phyloP scores from a whole-genome alignment of 2,888 invertebrate species.

The Drosophila falleni region DNA sequence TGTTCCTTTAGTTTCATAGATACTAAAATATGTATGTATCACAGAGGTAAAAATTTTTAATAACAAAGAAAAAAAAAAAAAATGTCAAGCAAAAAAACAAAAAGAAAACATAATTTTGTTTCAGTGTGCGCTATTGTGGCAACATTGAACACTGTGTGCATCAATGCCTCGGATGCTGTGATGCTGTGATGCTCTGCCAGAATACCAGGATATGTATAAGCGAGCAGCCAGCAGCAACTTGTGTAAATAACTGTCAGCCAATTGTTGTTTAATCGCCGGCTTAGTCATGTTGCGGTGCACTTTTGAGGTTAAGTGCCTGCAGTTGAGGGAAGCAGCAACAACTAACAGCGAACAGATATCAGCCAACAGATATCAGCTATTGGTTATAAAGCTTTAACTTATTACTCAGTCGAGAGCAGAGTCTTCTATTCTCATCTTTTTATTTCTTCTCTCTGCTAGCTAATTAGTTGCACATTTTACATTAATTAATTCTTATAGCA shows the following conservation, averaged over 20 bases:
- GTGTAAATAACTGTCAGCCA: slow-evolving; percentile 82
- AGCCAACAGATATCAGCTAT: slow-evolving; percentile 4
- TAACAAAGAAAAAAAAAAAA: background rate
- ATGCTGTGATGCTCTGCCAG: slow-evolving; percentile 6
- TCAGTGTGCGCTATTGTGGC: slow-evolving; percentile 21
- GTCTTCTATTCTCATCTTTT: background rate
- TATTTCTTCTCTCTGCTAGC: slow-evolving; percentile 32
- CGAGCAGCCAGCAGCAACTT: slow-evolving; percentile 64
- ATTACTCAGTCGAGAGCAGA: background rate
- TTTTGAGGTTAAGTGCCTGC: slow-evolving; percentile 74
- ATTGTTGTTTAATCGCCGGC: slow-evolving; percentile 81
- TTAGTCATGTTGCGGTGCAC: slow-evolving; percentile 62
- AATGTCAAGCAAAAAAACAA: background rate
- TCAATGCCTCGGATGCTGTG: slow-evolving; percentile 26
- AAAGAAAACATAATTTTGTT: background rate
- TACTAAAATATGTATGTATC: no score
- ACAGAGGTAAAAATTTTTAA: background rate
- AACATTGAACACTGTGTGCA: slow-evolving; percentile 35
- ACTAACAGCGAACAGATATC: background rate
- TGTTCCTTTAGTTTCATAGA: no score
- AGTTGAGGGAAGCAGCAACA: slow-evolving; percentile 12
- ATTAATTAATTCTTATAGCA: slow-evolving; percentile 78
- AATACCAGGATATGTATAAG: slow-evolving; percentile 10
- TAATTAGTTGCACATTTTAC: slow-evolving; percentile 82
- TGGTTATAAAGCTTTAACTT: slow-evolving; percentile 13